phyloP scores from a whole-genome alignment of 2,113 vertebrate species.

The Chloebia gouldiae region DNA sequence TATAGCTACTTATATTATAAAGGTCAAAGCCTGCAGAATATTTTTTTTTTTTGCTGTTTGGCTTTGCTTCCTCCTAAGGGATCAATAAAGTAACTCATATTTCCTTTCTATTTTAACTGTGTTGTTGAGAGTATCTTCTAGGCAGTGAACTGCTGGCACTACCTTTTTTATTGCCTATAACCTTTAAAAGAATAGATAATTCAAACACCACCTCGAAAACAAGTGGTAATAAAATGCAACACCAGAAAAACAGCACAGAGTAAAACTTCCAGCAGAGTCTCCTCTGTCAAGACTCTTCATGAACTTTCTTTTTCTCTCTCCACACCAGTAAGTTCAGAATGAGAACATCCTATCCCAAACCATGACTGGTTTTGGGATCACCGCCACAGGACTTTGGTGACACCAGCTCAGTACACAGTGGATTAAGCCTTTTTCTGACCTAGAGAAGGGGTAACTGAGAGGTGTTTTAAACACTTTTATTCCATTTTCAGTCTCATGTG shows the following conservation, averaged over 20 bases:
- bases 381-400: neutral
- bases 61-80: neutral
- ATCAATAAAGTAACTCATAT: slow-evolving; percentile 37
- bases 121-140: neutral
- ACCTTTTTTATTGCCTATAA: neutral
- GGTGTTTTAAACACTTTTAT: neutral
- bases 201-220: neutral
- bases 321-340: neutral
- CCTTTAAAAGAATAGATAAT: neutral
- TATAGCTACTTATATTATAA: neutral
- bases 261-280: neutral
- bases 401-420: neutral
- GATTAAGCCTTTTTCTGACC: neutral
- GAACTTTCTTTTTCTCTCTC: neutral
- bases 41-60: neutral
- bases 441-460: neutral
- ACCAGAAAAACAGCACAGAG: neutral
- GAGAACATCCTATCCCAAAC: neutral
- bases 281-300: neutral
- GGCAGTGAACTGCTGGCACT: neutral
- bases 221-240: neutral
- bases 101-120: neutral
- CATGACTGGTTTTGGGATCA: neutral
- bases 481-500: neutral
- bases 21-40: neutral